Evolutionary conservation across 2,113 vertebrate species (phyloP).

Genomic region (Laticauda colubrina): DNA sequence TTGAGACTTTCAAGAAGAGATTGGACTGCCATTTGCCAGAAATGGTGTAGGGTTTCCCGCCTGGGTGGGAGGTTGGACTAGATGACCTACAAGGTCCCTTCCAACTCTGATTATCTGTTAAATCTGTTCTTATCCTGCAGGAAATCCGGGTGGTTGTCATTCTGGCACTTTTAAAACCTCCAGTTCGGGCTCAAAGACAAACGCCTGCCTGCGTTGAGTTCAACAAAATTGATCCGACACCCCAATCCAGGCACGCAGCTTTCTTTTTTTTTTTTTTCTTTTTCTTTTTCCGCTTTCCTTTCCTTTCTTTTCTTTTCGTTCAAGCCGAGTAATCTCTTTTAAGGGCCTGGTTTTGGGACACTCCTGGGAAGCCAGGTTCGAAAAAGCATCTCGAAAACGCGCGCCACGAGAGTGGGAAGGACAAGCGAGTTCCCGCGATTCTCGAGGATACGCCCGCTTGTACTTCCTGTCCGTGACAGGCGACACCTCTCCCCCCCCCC

Average conservation of each 20-base stretch:
- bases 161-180: not conserved
- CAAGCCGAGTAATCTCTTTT: not conserved
- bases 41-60: too few relatives aligned
- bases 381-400: not conserved
- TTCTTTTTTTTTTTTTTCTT: not conserved
- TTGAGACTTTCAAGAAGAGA: too few relatives aligned
- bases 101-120: too few relatives aligned
- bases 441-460: not conserved
- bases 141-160: not conserved
- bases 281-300: too few relatives aligned
- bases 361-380: too few relatives aligned
- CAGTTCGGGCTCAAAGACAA: not conserved
- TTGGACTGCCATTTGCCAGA: too few relatives aligned
- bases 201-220: not conserved
- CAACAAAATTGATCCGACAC: not conserved
- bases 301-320: too few relatives aligned
- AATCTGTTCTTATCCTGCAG: not conserved
- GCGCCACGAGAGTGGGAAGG: not conserved
- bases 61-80: too few relatives aligned
- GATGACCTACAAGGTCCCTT: too few relatives aligned
- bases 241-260: too few relatives aligned
- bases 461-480: not conserved
- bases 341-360: too few relatives aligned
- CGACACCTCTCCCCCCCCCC: not conserved
- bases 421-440: not conserved